Conservation (phyloP, 2,797 vertebrate species). For the Netta rufina region DNA sequence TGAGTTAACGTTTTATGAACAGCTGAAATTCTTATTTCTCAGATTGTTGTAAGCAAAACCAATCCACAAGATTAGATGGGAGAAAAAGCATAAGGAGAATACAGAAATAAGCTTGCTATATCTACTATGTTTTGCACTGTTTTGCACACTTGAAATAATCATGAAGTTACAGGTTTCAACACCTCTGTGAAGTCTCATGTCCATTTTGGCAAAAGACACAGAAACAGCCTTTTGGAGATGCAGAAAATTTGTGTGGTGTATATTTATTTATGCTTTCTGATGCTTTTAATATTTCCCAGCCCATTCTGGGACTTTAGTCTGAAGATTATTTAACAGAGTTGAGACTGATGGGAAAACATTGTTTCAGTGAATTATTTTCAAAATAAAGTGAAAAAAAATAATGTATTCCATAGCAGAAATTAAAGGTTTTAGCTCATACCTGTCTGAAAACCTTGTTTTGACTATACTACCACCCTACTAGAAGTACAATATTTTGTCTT, state of each 20-base stretch:
- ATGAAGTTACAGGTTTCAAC: background rate
- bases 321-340: background rate
- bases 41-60: background rate
- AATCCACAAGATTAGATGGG: background rate
- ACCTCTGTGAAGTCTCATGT: background rate
- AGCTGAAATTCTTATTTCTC: background rate
- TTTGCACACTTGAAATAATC: background rate
- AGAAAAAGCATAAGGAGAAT: background rate
- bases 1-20: background rate
- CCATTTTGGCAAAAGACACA: background rate
- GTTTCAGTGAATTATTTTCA: background rate
- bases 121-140: background rate
- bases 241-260: background rate
- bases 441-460: background rate
- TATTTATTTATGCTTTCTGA: background rate
- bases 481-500: background rate
- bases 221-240: background rate
- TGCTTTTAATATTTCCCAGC: rapidly evolving
- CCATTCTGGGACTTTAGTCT: background rate
- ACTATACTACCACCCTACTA: background rate
- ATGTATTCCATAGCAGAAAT: background rate
- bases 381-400: background rate
- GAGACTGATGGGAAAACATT: background rate
- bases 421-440: background rate
- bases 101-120: background rate